A percentile compares a stretch with the other conserved stretches of the same genome.
Conservation (phyloP, 2,797 vertebrate genomes). For the Dendrocincla tyrannina region DNA sequence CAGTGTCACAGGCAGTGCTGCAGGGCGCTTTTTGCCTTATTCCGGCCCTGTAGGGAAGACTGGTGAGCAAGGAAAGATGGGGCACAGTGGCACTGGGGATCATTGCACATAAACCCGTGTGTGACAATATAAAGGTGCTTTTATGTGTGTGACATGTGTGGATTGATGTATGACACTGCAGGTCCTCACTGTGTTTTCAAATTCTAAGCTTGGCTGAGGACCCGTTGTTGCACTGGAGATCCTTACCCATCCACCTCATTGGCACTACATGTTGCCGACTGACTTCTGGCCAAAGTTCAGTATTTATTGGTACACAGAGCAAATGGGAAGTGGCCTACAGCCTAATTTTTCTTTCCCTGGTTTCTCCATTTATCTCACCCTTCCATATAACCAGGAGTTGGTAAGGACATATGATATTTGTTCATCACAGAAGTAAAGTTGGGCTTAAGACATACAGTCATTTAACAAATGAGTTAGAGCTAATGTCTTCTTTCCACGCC, state of each 20-base stretch:
- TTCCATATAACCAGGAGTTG: neutral
- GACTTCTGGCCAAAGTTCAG: neutral
- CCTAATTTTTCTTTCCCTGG: neutral
- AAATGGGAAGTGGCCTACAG: neutral
- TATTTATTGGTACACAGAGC: neutral
- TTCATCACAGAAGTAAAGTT: neutral
- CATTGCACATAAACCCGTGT: rapidly evolving
- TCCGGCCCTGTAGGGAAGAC: too few species aligned
- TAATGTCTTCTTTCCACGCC: neutral
- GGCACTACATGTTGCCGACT: rapidly evolving
- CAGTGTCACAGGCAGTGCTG: rapidly evolving
- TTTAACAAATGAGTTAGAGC: neutral
- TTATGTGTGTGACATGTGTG: rapidly evolving
- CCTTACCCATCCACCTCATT: rapidly evolving
- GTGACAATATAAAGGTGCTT: neutral
- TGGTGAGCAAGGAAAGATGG: neutral
- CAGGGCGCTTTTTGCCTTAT: neutral
- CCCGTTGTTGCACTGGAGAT: rapidly evolving
- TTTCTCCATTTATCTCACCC: neutral
- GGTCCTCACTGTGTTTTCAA: neutral
- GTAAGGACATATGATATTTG: neutral
- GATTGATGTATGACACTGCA: neutral
- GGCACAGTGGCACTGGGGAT: neutral
- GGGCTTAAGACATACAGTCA: neutral
- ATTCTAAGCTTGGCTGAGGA: neutral